phyloP scores from a whole-genome alignment of 1,140 invertebrate genomes.

The Oppia nitens region DNA sequence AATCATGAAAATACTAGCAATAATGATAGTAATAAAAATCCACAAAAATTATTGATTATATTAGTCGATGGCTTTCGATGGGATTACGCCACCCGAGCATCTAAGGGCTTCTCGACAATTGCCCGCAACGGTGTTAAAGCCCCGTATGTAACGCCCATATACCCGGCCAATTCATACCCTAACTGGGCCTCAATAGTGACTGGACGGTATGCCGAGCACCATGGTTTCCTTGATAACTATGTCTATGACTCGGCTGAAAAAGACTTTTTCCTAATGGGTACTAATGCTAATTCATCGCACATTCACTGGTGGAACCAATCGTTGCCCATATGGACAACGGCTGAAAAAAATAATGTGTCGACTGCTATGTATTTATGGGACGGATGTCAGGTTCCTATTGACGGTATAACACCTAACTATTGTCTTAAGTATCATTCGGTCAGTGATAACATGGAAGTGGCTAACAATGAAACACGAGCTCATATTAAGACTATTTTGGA shows the following conservation, averaged over 20 bases:
- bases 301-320: constrained; percentile 22
- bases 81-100: constrained; percentile 13
- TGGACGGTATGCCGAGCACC: constrained; percentile 19
- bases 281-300: constrained; percentile 18
- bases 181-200: constrained; percentile 17
- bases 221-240: constrained; percentile 20
- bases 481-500: constrained; percentile 14
- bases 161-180: constrained; percentile 19
- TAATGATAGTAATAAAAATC: no score
- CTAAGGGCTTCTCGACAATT: constrained; percentile 16
- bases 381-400: constrained; percentile 19
- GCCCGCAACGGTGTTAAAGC: constrained; percentile 16
- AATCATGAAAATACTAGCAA: no score
- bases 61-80: constrained; percentile 16
- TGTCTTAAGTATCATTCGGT: constrained; percentile 1
- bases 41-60: constrained; percentile 13
- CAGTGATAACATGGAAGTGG: background rate
- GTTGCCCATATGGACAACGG: constrained; percentile 20
- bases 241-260: constrained; percentile 18
- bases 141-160: constrained; percentile 15
- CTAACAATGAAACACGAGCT: background rate
- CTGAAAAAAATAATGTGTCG: constrained; percentile 16
- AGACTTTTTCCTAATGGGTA: constrained; percentile 18
- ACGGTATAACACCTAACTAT: constrained; percentile 9
- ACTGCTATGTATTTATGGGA: constrained; percentile 22